Percentiles rank a stretch among this genome's conserved stretches.
These are phyloP conservation scores for Ranitomeya variabilis DNA, from an alignment of 2,113 vertebrate genomes.

Conservation along the genomic window DNA sequence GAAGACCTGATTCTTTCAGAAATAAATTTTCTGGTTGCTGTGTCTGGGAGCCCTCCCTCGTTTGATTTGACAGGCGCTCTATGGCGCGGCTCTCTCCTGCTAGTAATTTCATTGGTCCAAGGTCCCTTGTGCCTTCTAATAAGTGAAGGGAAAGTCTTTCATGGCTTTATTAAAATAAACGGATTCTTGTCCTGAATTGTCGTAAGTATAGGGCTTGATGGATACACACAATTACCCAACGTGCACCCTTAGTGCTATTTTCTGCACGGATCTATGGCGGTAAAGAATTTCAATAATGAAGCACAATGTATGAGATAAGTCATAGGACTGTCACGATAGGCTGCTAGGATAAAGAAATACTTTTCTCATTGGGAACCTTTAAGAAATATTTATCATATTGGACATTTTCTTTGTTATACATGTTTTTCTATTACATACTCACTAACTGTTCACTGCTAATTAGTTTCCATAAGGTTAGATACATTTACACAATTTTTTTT, in stretches of 20 bases:
- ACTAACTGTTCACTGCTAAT: no score
- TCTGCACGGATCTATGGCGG: slow-evolving; percentile 12
- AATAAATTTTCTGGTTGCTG: slow-evolving; percentile 46
- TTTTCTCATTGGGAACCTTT: neutral
- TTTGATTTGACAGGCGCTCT: neutral
- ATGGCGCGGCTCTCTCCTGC: neutral
- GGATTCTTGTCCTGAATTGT: slow-evolving; percentile 4
- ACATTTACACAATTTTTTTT: neutral
- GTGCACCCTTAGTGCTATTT: slow-evolving; percentile 22
- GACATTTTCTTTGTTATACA: neutral
- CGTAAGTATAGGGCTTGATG: slow-evolving; percentile 35
- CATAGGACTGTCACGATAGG: neutral
- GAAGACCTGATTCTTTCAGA: slow-evolving; percentile 47
- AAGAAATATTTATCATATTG: neutral
- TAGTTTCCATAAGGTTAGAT: neutral
- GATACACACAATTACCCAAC: slow-evolving; percentile 45
- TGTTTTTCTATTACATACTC: no score
- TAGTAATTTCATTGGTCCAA: slow-evolving; percentile 38
- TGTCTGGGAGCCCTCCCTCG: slow-evolving; percentile 47
- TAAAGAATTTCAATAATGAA: slow-evolving; percentile 40
- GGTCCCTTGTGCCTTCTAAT: slow-evolving; percentile 50
- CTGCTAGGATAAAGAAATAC: neutral
- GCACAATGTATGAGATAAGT: slow-evolving; percentile 42
- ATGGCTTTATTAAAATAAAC: slow-evolving; percentile 57
- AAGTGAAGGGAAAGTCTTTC: slow-evolving; percentile 53